Percentiles rank a stretch among this genome's conserved stretches.
phyloP scores from a whole-genome alignment of 2,888 invertebrate species.

The Ormyrus rosae region DNA sequence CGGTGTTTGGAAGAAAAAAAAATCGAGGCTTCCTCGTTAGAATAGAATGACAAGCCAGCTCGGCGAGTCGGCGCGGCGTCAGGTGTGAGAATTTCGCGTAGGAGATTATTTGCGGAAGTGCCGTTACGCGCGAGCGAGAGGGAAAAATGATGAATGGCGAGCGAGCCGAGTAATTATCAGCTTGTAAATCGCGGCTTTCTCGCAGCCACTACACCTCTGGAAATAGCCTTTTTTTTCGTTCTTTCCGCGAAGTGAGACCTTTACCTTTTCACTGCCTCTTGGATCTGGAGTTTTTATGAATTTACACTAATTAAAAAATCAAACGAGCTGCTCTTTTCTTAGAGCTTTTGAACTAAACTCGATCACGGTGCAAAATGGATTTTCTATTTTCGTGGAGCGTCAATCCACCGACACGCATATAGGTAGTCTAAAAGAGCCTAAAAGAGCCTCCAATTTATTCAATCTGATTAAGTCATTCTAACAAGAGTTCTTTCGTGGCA shows the following conservation, averaged over 20 bases:
- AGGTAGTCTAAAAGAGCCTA: background rate
- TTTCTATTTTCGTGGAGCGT: slow-evolving; percentile 26
- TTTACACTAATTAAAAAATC: too few species aligned
- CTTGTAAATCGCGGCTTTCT: slow-evolving; percentile 47
- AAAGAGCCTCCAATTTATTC: slow-evolving; percentile 34
- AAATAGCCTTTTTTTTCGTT: slow-evolving; percentile 7
- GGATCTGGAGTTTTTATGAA: too few species aligned
- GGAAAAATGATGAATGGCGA: slow-evolving; percentile 34
- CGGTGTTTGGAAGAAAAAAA: slow-evolving; percentile 3
- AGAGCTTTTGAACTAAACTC: slow-evolving; percentile 4
- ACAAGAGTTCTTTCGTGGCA: too few species aligned
- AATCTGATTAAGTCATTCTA: slow-evolving; percentile 7
- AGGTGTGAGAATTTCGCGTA: slow-evolving; percentile 29
- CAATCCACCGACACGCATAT: slow-evolving; percentile 2
- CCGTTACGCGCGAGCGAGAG: slow-evolving; percentile 6
- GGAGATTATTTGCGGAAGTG: slow-evolving; percentile 40
- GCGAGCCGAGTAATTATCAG: slow-evolving; percentile 41
- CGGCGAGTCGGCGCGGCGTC: slow-evolving; percentile 23
- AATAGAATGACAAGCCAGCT: slow-evolving; percentile 50
- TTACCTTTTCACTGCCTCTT: too few species aligned
- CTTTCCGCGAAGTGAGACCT: background rate
- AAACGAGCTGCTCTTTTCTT: too few species aligned
- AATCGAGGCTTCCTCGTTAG: slow-evolving; percentile 39
- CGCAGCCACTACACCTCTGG: slow-evolving; percentile 11
- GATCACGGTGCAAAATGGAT: slow-evolving; percentile 45